Base-by-base conservation (phyloP, 1,140 invertebrate genomes). In the Drosophila simulans region DNA sequence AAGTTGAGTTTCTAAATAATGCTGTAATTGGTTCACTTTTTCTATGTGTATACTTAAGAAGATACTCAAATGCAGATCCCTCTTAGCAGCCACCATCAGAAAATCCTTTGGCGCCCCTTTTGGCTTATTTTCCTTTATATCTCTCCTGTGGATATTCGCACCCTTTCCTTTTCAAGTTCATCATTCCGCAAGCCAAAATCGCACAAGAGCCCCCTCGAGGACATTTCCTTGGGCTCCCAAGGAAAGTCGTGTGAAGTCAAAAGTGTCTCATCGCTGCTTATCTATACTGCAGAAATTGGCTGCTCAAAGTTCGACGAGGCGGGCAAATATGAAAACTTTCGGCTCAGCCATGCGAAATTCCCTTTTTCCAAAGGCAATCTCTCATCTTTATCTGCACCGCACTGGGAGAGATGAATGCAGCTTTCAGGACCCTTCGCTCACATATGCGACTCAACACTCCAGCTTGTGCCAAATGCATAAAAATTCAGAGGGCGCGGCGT, bases 391-490 rank as follows among this genome's bases (percentile, higher is more conserved):
- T 70, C 66, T 56, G 51, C 25, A 56, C 56, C 58, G 62, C 25
- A 5, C 51, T 40, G 68, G 66, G 37, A 70, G 37, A 70, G 68
- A 69, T 55, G 52, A 69, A 74, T 74, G 34, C 72, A 53, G 68
- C 71, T 57, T 74, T 65, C 60, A 73, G 57, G 53, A 51, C 71
- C 40, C 58, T 57, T 69, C 54, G 35, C 52, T 39, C 68, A 77
- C 65, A 73, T 58, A 74, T 65, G 83, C 68, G 69, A 66, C 82
- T 81, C 83, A 77, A 74, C 83, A 76, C 83, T 86, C 82, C 83
- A 79, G 68, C 65, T 53, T 82, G 83, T 63, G 63, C 79, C 83
- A 86, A 82, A 86, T 86, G 83, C 83, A 86, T 86, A 77, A 86
- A 82, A 86, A 88, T 86, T 79, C 83, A 71, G 49, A 20, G 71